Conservation (phyloP, 2,888 invertebrate genomes). For the Adela reaumurella region DNA sequence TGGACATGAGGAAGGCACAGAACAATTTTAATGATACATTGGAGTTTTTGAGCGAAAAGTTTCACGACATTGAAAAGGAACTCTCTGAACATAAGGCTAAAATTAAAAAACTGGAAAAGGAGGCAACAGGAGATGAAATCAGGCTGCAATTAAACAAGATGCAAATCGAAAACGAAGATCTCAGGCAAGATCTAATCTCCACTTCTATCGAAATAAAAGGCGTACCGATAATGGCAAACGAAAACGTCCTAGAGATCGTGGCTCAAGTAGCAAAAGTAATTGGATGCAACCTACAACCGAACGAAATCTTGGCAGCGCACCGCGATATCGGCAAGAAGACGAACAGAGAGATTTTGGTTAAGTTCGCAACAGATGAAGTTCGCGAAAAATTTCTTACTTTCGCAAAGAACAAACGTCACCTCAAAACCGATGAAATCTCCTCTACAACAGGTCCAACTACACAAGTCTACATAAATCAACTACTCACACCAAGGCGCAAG, state of each 20-base stretch:
- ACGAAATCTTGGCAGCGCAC: background rate
- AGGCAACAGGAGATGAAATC: too few relatives aligned
- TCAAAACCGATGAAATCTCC: background rate
- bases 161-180: background rate
- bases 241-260: background rate
- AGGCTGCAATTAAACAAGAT: too few relatives aligned
- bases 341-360: background rate
- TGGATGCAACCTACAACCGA: background rate
- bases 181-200: background rate
- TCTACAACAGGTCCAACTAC: background rate
- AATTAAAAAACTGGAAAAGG: background rate
- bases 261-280: background rate
- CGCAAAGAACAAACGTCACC: background rate
- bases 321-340: background rate
- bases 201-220: background rate
- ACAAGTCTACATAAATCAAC: background rate
- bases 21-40: background rate
- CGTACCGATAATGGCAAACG: background rate
- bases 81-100: background rate
- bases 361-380: background rate
- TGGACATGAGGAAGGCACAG: background rate
- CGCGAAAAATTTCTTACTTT: background rate
- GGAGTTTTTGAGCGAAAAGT: background rate
- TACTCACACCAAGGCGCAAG: background rate
- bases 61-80: background rate